Base-by-base conservation (phyloP, 1,140 invertebrate genomes). In the Trachymyrmex cornetzi region DNA sequence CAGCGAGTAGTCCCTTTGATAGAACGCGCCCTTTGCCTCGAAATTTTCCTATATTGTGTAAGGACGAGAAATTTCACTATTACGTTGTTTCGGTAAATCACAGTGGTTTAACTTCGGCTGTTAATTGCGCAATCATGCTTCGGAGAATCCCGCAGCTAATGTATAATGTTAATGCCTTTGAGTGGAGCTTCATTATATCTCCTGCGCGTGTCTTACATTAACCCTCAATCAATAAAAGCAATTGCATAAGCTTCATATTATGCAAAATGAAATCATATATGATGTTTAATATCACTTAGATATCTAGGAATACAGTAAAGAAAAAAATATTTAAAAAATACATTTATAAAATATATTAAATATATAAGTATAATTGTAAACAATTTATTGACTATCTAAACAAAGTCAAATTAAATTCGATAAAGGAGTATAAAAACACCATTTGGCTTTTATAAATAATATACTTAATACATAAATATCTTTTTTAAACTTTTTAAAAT, bases 1-100 rank as follows among this genome's bases (percentile, higher is more conserved):
- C 75, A 71, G 88, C 80, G 79, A 86, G 24, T 14, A 22, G 24
- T 48, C 80, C 67, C 80, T 82, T 82, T 82, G 80, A 82, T 16
- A 24, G 34, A 24, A 80, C 48, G 27, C 24, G 3, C 16, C 53
- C 24, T 82, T 82, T 74, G 55, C 34, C 27, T 14, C 67, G 38
- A 82, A 59, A 74, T 74, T 74, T 59, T 74, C 67, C 67, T 16
- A 69, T 30, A 50, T 82, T 12, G 67, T 9, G 5, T 19, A 38
- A 81, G 50, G 27, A 71, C 4, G 14, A 72, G 30, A 57, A 82
- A 82, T 72, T 82, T 82, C 44, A 22, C 38, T 12, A 22, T 27
- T 34, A 11, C 53, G 24, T n/a, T 30, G 34, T 74, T 74, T 61
- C 38, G 27, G 53, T 24, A 59, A 72, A 44, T 72, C 30, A 3